Evolutionary conservation across 1,140 invertebrate genomes (phyloP), one percentile per base, ranked within the genome.

Genomic region (Drosophila tristis): DNA sequence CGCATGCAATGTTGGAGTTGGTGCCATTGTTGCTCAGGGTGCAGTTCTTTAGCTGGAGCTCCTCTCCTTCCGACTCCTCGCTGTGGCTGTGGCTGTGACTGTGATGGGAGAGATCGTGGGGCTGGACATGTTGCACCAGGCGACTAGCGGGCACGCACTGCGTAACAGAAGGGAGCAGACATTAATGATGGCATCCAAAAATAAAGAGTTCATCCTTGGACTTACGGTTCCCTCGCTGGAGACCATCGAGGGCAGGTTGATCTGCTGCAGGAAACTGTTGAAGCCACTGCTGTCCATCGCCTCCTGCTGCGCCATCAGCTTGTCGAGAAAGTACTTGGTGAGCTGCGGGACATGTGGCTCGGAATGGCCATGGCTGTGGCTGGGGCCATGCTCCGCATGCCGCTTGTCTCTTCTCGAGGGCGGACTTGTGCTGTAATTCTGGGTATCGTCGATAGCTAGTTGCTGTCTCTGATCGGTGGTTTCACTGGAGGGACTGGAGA

Each of bases 261-360:
- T 78, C 25, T 93, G 94, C 59, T 93, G 92, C 2, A 96, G 89
- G 90, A 96, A 93, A 45, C 92, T 94, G 72, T 95, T 94, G 71
- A 96, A 96, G 15, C 45, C 55, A 61, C 53, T 89, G 48, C 49
- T 60, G 53, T 71, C 79, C 43, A 89, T 50, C 20, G 39, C 6
- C 20, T 67, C 49, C n/a, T 49, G 59, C 20, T 93, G 93, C 64
- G 93, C 93, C 71, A 94, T 94, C 11, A 94, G 92, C 74, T 93
- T 92, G 51, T 93, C 47, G 90, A 93, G 15, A 92, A 91, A 91
- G 90, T 92, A 73, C 45, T 81, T 51, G 9, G 91, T 91, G 13
- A 91, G 80, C 48, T 84, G 76, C 26, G 86, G 65, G 54, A 90
- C 23, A 29, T 50, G 56, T 45, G 42, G 35, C 16, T 67, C 58